These are phyloP conservation scores for Agrenia bidenticulata DNA, from an alignment of 2,888 invertebrate species.

Conservation along the genomic window DNA sequence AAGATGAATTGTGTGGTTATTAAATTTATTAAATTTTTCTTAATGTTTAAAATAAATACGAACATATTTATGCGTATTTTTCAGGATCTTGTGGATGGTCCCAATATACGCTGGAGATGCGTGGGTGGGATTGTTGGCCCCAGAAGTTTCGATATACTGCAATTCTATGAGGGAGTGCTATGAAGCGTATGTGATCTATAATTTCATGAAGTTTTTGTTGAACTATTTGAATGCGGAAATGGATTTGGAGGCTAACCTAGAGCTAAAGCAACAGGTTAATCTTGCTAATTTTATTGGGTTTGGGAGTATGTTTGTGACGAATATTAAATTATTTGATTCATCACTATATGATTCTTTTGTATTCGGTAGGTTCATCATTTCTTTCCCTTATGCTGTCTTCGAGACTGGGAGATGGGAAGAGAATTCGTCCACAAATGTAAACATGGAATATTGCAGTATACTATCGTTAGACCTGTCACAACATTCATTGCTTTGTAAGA, in stretches of 20 bases:
- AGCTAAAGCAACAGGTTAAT: conserved; percentile 48
- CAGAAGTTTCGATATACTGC: conserved; percentile 84
- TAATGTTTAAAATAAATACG: background rate
- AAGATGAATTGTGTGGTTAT: too few species aligned
- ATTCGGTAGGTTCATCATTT: conserved; percentile 75
- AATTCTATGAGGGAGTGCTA: conserved; percentile 93
- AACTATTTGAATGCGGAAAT: conserved; percentile 84
- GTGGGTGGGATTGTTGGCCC: conserved; percentile 87
- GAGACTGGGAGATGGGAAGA: conserved; percentile 91
- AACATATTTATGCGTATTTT: conserved; percentile 53
- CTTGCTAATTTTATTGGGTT: too few species aligned
- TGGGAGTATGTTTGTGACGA: too few species aligned
- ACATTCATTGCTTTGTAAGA: conserved; percentile 85
- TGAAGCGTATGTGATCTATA: conserved; percentile 97
- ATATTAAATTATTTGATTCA: background rate
- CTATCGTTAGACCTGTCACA: conserved; percentile 84
- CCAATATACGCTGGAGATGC: conserved; percentile 95
- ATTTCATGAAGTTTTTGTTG: conserved; percentile 92
- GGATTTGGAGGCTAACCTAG: conserved; percentile 71
- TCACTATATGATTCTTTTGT: background rate
- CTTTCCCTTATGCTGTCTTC: conserved; percentile 85
- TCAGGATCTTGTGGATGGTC: conserved; percentile 93
- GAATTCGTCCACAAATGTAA: conserved; percentile 93
- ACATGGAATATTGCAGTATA: conserved; percentile 94
- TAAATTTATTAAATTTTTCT: background rate